A percentile compares a stretch with the other conserved stretches of the same genome.
These are phyloP conservation scores for Notodonta dromedarius DNA, from an alignment of 2,888 invertebrate species.

Conservation along the genomic window DNA sequence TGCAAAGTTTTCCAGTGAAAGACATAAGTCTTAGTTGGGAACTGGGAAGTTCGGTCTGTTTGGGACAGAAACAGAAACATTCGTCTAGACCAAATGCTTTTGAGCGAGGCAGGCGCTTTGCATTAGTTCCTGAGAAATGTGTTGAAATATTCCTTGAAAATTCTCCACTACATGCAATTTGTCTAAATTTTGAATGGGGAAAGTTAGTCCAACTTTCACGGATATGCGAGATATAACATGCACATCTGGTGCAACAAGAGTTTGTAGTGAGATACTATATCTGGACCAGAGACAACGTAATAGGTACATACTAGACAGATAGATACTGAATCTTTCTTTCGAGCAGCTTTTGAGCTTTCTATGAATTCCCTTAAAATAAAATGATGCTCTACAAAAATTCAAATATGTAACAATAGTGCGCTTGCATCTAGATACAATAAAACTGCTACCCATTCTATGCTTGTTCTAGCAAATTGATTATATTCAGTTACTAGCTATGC, in stretches of 20 bases:
- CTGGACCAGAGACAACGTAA: too few species aligned
- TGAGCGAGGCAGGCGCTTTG: slow-evolving; percentile 37
- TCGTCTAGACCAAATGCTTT: slow-evolving; percentile 61
- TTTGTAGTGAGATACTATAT: not conserved
- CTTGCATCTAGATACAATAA: too few species aligned
- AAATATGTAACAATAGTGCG: too few species aligned
- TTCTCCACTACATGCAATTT: slow-evolving; percentile 47
- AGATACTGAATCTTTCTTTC: too few species aligned
- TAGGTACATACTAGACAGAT: too few species aligned
- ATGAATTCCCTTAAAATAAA: too few species aligned
- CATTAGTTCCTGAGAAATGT: slow-evolving; percentile 41
- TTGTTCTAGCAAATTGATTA: too few species aligned
- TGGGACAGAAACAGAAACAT: slow-evolving; percentile 49
- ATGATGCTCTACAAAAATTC: too few species aligned
- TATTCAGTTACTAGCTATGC: too few species aligned
- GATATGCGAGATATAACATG: slow-evolving; percentile 13
- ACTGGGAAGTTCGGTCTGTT: slow-evolving; percentile 15
- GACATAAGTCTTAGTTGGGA: slow-evolving; percentile 36
- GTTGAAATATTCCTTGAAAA: slow-evolving; percentile 40
- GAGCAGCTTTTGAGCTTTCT: too few species aligned
- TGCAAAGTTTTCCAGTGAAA: slow-evolving; percentile 57
- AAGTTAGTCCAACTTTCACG: slow-evolving; percentile 20
- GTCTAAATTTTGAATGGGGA: slow-evolving; percentile 39
- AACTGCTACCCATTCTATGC: too few species aligned
- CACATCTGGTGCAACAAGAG: slow-evolving; percentile 2